These are phyloP conservation scores for Meiosimyza decipiens DNA, from an alignment of 2,888 invertebrate species.

Conservation along the genomic window DNA sequence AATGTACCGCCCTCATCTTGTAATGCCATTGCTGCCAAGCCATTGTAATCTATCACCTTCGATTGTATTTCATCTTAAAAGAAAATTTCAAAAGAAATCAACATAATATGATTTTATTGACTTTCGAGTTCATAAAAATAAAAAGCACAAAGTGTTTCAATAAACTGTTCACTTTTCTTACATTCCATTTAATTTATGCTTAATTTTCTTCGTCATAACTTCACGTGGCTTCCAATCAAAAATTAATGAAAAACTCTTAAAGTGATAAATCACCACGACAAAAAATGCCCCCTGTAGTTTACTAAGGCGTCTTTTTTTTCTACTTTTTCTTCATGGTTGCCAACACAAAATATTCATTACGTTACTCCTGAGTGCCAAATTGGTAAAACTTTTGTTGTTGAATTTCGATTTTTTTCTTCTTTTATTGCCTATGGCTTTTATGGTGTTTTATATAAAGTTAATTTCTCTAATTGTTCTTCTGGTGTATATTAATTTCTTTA, in stretches of 20 bases:
- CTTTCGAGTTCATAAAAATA: too few relatives aligned
- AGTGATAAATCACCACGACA: slow-evolving; percentile 61
- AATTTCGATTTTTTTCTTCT: background rate
- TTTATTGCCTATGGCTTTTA: background rate
- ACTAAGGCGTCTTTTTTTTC: background rate
- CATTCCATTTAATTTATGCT: slow-evolving; percentile 19
- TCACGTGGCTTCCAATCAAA: slow-evolving; percentile 53
- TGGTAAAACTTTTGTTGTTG: slow-evolving; percentile 4
- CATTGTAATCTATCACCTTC: too few relatives aligned
- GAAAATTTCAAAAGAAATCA: too few relatives aligned
- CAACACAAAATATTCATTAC: slow-evolving; percentile 30
- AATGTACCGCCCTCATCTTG: too few relatives aligned
- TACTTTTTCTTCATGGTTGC: slow-evolving; percentile 19
- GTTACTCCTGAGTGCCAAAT: background rate
- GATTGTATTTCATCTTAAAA: too few relatives aligned
- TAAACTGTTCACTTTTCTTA: slow-evolving; percentile 6
- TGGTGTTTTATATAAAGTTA: slow-evolving; percentile 31
- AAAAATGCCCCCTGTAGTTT: slow-evolving; percentile 26
- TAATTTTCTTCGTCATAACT: slow-evolving; percentile 19
- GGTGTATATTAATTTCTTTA: slow-evolving; percentile 55
- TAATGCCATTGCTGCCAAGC: too few relatives aligned
- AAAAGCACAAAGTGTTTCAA: background rate
- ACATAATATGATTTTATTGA: too few relatives aligned
- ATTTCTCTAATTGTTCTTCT: slow-evolving; percentile 31
- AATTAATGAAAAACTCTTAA: slow-evolving; percentile 62